Evolutionary conservation across 2,888 invertebrate species (phyloP).

Genomic region (Orthonevra nobilis): DNA sequence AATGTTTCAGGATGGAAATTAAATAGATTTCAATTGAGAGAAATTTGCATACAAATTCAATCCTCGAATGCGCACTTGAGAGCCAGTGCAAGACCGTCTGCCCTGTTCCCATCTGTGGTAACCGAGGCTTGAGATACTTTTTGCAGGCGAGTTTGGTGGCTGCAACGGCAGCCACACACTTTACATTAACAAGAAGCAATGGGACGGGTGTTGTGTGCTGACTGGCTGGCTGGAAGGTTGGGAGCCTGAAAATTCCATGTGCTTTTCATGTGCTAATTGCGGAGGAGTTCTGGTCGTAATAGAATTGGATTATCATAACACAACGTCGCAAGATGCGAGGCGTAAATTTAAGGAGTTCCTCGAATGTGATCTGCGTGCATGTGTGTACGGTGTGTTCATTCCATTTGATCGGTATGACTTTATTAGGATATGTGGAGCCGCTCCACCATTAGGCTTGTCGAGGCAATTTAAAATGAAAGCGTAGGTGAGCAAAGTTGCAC

Average conservation of each 20-base stretch:
- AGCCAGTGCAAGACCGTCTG: too few species aligned
- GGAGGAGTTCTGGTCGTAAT: conserved; percentile 63
- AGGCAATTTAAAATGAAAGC: conserved; percentile 56
- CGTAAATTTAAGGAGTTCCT: conserved; percentile 68
- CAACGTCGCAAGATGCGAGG: conserved; percentile 51
- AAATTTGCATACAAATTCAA: conserved; percentile 70
- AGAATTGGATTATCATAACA: conserved; percentile 68
- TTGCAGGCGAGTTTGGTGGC: conserved; percentile 3
- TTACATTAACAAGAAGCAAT: conserved; percentile 63
- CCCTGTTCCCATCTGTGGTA: conserved; percentile 5
- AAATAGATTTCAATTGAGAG: conserved; percentile 63
- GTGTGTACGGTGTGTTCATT: conserved; percentile 45
- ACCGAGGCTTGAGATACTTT: conserved; percentile 25
- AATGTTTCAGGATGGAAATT: conserved; percentile 51
- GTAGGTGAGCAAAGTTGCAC: conserved; percentile 60
- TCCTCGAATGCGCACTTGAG: conserved; percentile 27
- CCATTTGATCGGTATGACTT: conserved; percentile 59
- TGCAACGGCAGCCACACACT: conserved; percentile 41
- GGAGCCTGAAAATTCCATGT: conserved; percentile 35
- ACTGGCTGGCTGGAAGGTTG: too few species aligned
- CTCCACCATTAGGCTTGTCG: conserved; percentile 44
- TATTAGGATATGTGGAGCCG: conserved; percentile 60
- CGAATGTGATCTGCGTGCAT: conserved; percentile 44
- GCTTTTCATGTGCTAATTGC: conserved; percentile 56
- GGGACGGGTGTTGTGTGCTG: conserved; percentile 59